These are phyloP conservation scores for Nycticebus coucang DNA, from an alignment of 2,113 vertebrate genomes.

Conservation along the genomic window DNA sequence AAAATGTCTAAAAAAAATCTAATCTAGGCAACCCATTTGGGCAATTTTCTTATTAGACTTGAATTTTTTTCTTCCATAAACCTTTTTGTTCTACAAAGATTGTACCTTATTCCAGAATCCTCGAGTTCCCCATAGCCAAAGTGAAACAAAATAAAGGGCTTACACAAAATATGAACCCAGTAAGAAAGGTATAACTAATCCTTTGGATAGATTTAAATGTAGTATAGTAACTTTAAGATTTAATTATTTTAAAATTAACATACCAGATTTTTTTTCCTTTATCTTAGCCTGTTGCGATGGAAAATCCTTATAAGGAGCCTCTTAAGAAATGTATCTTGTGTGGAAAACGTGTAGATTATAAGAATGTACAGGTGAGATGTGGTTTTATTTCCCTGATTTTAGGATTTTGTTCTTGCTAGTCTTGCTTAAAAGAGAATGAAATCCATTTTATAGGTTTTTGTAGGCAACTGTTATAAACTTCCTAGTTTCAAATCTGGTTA, in stretches of 20 bases:
- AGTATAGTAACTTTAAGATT: neutral
- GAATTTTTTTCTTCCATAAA: neutral
- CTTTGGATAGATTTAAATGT: conserved; percentile 9
- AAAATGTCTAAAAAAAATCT: no score
- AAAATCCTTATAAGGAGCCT: conserved; percentile 93
- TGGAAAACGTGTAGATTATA: conserved; percentile 90
- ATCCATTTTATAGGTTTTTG: conserved; percentile 31
- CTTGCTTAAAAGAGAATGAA: neutral
- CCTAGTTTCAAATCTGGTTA: neutral
- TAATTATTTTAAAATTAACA: neutral
- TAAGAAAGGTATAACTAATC: neutral
- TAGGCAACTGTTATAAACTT: neutral
- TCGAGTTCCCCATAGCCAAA: neutral
- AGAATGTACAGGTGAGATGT: conserved; percentile 93
- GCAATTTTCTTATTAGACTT: neutral
- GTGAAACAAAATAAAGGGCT: neutral
- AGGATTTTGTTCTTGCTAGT: conserved; percentile 14
- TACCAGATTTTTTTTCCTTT: neutral
- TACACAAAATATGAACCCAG: neutral
- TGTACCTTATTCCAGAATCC: neutral
- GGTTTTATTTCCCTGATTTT: conserved; percentile 38
- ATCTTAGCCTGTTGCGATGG: conserved; percentile 90
- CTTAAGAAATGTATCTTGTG: conserved; percentile 92
- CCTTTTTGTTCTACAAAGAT: neutral
- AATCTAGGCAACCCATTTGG: neutral